These are phyloP conservation scores for Marronus borbonicus DNA, from an alignment of 2,888 invertebrate species.

Conservation along the genomic window DNA sequence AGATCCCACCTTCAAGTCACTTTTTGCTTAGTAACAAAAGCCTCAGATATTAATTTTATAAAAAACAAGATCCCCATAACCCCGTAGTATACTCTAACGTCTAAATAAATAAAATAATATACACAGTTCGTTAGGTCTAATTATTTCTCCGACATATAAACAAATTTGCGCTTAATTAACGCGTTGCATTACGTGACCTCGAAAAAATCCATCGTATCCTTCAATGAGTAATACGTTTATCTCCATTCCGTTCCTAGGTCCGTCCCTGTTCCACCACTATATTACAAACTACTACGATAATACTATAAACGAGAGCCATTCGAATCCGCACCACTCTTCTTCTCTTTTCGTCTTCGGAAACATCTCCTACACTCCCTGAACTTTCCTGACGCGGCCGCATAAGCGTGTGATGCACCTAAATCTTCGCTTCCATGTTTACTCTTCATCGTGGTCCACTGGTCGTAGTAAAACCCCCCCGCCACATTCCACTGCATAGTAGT, in stretches of 20 bases:
- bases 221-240: background rate
- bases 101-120: too few species aligned
- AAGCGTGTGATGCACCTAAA: constrained; percentile 53
- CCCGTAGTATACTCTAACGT: too few species aligned
- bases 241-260: background rate
- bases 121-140: too few species aligned
- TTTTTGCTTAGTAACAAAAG: too few species aligned
- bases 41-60: too few species aligned
- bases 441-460: constrained; percentile 60
- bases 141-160: too few species aligned
- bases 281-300: constrained; percentile 33
- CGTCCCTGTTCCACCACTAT: constrained; percentile 40
- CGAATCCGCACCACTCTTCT: constrained; percentile 50
- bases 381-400: constrained; percentile 66
- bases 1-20: too few species aligned
- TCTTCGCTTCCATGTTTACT: constrained; percentile 54
- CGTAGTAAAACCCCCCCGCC: constrained; percentile 67
- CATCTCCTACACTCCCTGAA: constrained; percentile 68
- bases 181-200: too few species aligned
- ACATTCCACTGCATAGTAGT: constrained; percentile 64
- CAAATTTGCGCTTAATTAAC: too few species aligned
- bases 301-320: constrained; percentile 46
- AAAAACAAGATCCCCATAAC: too few species aligned
- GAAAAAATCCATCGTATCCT: too few species aligned
- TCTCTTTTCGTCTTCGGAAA: constrained; percentile 62